phyloP scores from a whole-genome alignment of 1,140 invertebrate genomes.

The Drosophila nikananu region DNA sequence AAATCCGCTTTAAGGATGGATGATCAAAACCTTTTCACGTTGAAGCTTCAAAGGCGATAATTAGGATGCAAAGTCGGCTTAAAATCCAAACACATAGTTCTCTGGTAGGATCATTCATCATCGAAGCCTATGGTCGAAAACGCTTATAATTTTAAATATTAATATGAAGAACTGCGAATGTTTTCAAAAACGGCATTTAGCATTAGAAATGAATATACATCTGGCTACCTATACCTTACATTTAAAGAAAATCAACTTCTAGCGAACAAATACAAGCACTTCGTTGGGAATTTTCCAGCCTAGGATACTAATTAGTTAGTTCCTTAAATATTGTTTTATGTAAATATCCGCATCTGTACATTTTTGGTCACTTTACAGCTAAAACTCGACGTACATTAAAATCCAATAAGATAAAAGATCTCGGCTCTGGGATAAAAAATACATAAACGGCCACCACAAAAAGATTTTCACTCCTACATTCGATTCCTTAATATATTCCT shows the following conservation, averaged over 20 bases:
- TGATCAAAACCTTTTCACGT: neutral
- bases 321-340: neutral
- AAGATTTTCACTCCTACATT: neutral
- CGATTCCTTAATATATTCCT: neutral
- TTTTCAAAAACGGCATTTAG: conserved; percentile 1
- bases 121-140: neutral
- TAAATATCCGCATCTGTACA: neutral
- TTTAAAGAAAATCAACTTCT: neutral
- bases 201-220: neutral
- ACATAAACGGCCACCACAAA: neutral
- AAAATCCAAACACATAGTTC: conserved; percentile 8
- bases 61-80: neutral
- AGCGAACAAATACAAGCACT: neutral
- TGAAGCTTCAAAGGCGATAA: neutral
- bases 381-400: neutral
- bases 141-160: neutral
- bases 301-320: neutral
- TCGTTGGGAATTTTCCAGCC: neutral
- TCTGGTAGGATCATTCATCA: neutral
- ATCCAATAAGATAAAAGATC: neutral
- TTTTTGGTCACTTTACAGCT: conserved; percentile 5
- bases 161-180: neutral
- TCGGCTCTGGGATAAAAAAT: neutral
- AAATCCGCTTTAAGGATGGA: neutral
- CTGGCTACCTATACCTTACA: neutral